Percentiles rank a stretch among this genome's conserved stretches.
Evolutionary conservation across 2,113 vertebrate species (phyloP).

Genomic region (Forbesichthys agassizii): DNA sequence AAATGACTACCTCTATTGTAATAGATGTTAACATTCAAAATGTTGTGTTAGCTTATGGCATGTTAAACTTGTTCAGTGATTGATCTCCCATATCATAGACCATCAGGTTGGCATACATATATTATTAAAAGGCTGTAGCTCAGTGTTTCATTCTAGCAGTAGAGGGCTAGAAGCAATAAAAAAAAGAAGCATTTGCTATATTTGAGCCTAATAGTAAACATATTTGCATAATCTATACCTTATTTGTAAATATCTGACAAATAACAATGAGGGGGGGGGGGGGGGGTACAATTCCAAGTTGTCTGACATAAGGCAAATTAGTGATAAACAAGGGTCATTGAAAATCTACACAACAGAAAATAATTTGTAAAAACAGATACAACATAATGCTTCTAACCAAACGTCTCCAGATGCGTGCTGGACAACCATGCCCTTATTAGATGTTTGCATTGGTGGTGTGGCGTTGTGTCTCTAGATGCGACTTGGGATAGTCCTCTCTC

Average conservation of each 20-base stretch:
- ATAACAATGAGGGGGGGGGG: slow-evolving; percentile 42
- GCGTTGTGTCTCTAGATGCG: slow-evolving; percentile 67
- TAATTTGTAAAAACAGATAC: slow-evolving; percentile 57
- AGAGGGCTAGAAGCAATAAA: slow-evolving; percentile 57
- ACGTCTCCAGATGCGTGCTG: slow-evolving; percentile 45
- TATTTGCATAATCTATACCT: slow-evolving; percentile 58
- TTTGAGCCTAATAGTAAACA: slow-evolving; percentile 72
- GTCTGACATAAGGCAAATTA: slow-evolving; percentile 57
- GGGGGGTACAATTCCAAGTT: slow-evolving; percentile 47
- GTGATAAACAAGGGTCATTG: slow-evolving; percentile 59
- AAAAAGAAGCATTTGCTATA: slow-evolving; percentile 65
- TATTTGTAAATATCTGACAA: slow-evolving; percentile 64
- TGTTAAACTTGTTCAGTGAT: slow-evolving; percentile 65
- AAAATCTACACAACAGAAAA: slow-evolving; percentile 65
- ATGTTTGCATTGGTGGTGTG: slow-evolving; percentile 41
- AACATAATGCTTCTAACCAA: slow-evolving; percentile 56
- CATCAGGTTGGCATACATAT: slow-evolving; percentile 57
- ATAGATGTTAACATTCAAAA: slow-evolving; percentile 63
- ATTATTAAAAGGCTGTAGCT: slow-evolving; percentile 72
- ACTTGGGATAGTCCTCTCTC: slow-evolving; percentile 46
- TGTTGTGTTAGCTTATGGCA: slow-evolving; percentile 59
- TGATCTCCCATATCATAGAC: slow-evolving; percentile 60
- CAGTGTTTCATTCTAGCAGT: slow-evolving; percentile 73
- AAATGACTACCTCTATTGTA: slow-evolving; percentile 56
- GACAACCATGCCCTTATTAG: slow-evolving; percentile 42